Base-by-base conservation (phyloP, 2,797 vertebrate genomes). In the Mus caroli region DNA sequence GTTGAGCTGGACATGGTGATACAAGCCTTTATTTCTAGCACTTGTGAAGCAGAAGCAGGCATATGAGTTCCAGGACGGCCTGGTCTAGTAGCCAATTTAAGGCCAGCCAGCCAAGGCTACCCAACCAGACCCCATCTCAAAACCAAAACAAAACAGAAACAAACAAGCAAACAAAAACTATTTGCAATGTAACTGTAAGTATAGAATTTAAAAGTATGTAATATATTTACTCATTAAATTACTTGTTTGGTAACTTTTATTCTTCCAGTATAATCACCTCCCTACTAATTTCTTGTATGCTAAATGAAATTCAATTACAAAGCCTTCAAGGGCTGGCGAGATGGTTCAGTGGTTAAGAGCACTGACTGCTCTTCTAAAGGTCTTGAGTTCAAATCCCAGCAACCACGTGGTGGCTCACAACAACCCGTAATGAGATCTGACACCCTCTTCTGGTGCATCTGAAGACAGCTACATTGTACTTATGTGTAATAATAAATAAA, bases 181-280 rank as follows among this genome's bases (percentile, higher is more conserved):
- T 69, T 31, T 69, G 37, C 34, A 19, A 52, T 0, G 6, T 83
- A 92, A 43, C 52, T 43, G 13, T 40, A 46, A 91, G 46, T 78
- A 14, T 85, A 94, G 69, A 92, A 92, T 40, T 64, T 94, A 75
- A 92, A 90, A 90, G 31, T 89, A 3, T 85, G 71, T 54, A 92
- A 95, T 26, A 79, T 89, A 26, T 94, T 91, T 95, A 91, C 37
- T 95, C 76, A 77, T 58, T 94, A 97, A 96, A 96, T 67, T 92
- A 88, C 24, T 94, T 92, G 75, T 14, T 77, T 43, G 19, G 34
- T 75, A 26, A 75, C 11, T 75, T 43, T 75, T 73, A 97, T 80
- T 92, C 73, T 91, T 91, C 92, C 93, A 88, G 10, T 87, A 92
- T 90, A 92, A 95, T 64, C 67, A 95, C 50, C 95, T n/a, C 58